Conservation (phyloP, 1,140 invertebrate genomes). For the Caenorhabditis briggsae region DNA sequence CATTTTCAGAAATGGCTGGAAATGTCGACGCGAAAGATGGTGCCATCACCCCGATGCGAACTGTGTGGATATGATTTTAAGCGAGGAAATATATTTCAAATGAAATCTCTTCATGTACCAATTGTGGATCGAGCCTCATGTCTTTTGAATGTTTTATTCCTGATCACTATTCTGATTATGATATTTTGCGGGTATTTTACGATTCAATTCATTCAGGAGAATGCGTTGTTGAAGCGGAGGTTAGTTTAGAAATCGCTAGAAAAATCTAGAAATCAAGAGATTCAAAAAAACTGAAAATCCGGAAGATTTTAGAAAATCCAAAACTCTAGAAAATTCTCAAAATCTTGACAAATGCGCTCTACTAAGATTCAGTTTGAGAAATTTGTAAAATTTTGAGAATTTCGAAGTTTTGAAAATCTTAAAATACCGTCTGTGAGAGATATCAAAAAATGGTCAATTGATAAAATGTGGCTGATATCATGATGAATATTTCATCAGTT, state of each 20-base stretch:
- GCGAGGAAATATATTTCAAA: constrained; percentile 61
- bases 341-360: too few relatives aligned
- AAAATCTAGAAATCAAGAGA: too few relatives aligned
- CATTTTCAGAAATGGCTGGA: constrained; percentile 67
- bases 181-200: constrained; percentile 40
- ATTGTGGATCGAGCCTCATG: not conserved
- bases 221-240: constrained; percentile 23
- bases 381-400: too few relatives aligned
- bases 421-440: too few relatives aligned
- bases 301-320: too few relatives aligned
- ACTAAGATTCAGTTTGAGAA: too few relatives aligned
- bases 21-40: constrained; percentile 62
- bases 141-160: constrained; percentile 12
- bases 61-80: constrained; percentile 66
- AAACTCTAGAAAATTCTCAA: too few relatives aligned
- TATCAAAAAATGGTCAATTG: too few relatives aligned
- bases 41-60: constrained; percentile 63
- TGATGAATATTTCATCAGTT: too few relatives aligned
- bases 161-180: constrained; percentile 29
- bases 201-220: constrained; percentile 31
- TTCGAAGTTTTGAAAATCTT: too few relatives aligned
- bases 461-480: too few relatives aligned
- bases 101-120: constrained; percentile 53
- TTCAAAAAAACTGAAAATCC: too few relatives aligned
- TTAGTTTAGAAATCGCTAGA: not conserved